phyloP scores from a whole-genome alignment of 2,113 vertebrate genomes.

The Tonatia bakeri region DNA sequence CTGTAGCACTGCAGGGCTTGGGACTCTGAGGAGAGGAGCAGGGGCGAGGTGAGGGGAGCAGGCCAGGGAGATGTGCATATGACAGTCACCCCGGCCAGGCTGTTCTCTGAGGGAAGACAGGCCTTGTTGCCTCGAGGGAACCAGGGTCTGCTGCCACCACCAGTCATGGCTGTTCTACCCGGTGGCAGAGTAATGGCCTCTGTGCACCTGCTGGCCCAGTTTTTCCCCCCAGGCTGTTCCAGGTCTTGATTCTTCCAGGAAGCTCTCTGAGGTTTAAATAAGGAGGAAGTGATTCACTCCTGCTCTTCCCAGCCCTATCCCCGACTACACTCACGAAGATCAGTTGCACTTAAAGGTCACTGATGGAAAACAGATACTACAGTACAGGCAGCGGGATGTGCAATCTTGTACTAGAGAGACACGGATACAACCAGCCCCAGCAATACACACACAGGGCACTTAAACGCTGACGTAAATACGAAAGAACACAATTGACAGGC shows the following conservation, averaged over 20 bases:
- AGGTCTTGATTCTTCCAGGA: background rate
- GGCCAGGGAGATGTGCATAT: background rate
- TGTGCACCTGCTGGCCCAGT: background rate
- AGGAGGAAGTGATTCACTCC: background rate
- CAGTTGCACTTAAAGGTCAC: background rate
- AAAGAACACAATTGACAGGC: too few species aligned
- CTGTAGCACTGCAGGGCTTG: slow-evolving; percentile 58
- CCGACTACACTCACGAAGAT: accelerated
- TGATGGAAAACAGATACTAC: background rate
- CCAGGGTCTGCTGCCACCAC: too few species aligned
- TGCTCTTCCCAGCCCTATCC: background rate
- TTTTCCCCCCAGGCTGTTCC: background rate
- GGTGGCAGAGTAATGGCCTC: background rate
- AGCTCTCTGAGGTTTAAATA: background rate
- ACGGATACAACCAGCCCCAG: background rate
- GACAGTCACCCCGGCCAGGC: background rate
- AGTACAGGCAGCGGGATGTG: too few species aligned
- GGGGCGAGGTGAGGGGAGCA: background rate
- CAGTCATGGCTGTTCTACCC: background rate
- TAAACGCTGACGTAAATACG: background rate
- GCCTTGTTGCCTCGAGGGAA: background rate
- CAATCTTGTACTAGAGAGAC: background rate
- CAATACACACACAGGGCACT: background rate
- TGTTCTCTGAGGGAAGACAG: background rate
- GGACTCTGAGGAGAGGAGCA: slow-evolving; percentile 15